Conservation (phyloP, 2,113 vertebrate genomes). For the Prionailurus bengalensis region DNA sequence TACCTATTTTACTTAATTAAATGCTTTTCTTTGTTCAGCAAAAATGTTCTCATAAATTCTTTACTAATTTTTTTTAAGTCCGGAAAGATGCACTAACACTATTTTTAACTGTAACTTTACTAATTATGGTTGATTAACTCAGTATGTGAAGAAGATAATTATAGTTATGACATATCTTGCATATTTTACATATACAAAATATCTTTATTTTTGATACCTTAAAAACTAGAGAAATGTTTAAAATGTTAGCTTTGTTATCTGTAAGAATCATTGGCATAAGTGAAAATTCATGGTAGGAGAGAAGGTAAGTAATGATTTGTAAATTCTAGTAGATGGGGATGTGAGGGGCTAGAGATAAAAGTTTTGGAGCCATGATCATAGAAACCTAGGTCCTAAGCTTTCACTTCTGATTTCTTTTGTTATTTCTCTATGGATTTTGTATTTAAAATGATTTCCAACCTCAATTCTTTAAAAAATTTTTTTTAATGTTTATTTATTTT, state of each 20-base stretch:
- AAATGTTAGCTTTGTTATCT: not conserved
- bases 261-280: not conserved
- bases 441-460: constrained; percentile 21
- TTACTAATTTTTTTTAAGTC: not conserved
- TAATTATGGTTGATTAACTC: not conserved
- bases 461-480: not conserved
- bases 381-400: not conserved
- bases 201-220: constrained; percentile 34
- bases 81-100: not conserved
- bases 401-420: not conserved
- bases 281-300: not conserved
- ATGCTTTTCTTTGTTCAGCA: constrained; percentile 30
- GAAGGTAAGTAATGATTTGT: constrained; percentile 24
- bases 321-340: not conserved
- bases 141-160: not conserved
- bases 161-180: not conserved
- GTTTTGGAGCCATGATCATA: not conserved
- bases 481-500: too few species aligned
- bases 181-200: not conserved
- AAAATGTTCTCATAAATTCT: constrained; percentile 19
- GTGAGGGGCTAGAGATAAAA: not conserved
- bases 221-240: constrained; percentile 7
- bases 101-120: constrained; percentile 31
- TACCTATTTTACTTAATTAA: constrained; percentile 17
- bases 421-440: constrained; percentile 50